Evolutionary conservation across 1,140 invertebrate genomes (phyloP), one percentile per base, ranked within the genome.

Genomic region (Calycopis cecrops): DNA sequence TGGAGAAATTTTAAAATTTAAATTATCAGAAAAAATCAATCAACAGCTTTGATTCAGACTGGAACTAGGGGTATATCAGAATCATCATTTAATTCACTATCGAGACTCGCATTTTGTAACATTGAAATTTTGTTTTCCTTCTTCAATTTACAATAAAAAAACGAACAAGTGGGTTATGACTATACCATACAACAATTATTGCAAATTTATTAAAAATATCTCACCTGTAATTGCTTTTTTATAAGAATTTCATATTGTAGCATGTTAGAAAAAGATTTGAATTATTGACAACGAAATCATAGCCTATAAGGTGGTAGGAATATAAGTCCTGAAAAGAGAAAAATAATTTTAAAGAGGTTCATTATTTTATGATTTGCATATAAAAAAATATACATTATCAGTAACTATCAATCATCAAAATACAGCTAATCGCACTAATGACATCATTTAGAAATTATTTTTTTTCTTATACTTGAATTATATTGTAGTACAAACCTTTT

Each of bases 51-150:
- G 6, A 6, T 55, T 65, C 53, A 53, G 62, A 60, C 62, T 64
- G 62, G n/a, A n/a, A n/a, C n/a, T n/a, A n/a, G 62, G 66, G 71
- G 63, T 63, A 69, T 73, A 69, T 59, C 50, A 52, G 48, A 47
- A 57, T 66, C 71, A 73, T 73, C 68, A 73, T 48, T 37, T 14
- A n/a, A 9, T 49, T 49, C 21, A 28, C 2, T 28, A 28, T 28
- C 6, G 2, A 28, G 21, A 28, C 2, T 28, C 12, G 1, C 40
- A 42, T 1, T 42, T 17, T 9, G 17, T 12, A 4, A 42, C 17
- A 12, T 9, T 48, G n/a, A n/a, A n/a, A n/a, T n/a, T n/a, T n/a
- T n/a, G n/a, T n/a, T n/a, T n/a, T n/a, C n/a, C n/a, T n/a, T n/a
- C n/a, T n/a, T n/a, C n/a, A n/a, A n/a, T n/a, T n/a, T n/a, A n/a